Base-by-base conservation (phyloP, 2,113 vertebrate species). In the Xenopus laevis region DNA sequence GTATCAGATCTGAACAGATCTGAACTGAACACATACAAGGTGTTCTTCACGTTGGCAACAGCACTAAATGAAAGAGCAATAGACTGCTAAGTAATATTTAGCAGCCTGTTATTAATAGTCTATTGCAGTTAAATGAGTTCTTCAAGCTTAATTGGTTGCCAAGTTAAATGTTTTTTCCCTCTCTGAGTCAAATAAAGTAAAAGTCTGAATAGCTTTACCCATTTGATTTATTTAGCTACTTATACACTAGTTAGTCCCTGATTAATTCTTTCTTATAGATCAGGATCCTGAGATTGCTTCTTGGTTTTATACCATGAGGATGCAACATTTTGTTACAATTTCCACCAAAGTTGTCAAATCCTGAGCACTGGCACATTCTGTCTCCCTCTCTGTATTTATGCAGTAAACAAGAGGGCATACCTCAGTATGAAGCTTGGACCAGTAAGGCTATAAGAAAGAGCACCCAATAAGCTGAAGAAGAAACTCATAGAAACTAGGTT, bases 51-150 rank as follows among this genome's bases (percentile, higher is more conserved):
- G 2, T 60, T 60, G 58, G 58, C 21, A 60, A 60, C 12, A 55
- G 58, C 18, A 60, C 21, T 12, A 68, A 68, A 68, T 68, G 21
- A 53, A 52, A 68, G 12, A 27, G 65, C 65, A 53, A 18, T 53
- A 52, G 65, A 68, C 46, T 68, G 65, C 47, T 68, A 68, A 68
- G 20, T 53, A 68, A 53, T 68, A 53, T 53, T 68, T 68, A 68
- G 46, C 65, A 68, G 46, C 20, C 47, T 52, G 47, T 68, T 68
- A 52, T 68, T 68, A 68, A 68, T 47, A 52, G 65, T 68, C 65
- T 52, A 23, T 52, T 68, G 65, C 46, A 52, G 47, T 68, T 27
- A 68, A 68, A 68, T 53, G 7, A 27, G 47, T 53, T 68, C 46
- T 68, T 68, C 13, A 68, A 53, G 65, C 47, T 68, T 68, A 52